phyloP scores from a whole-genome alignment of 2,888 invertebrate genomes.

The Tyria jacobaeae region DNA sequence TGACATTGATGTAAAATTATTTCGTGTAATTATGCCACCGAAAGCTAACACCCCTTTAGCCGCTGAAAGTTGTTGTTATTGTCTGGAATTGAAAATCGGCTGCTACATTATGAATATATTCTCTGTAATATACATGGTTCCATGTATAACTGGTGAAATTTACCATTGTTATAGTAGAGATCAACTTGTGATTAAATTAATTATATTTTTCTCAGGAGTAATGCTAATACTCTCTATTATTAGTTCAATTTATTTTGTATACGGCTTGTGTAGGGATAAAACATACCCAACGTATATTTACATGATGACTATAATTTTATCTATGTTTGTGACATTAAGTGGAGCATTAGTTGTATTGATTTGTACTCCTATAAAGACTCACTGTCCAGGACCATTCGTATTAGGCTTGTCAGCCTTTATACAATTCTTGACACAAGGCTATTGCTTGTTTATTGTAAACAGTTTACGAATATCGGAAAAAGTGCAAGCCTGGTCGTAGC shows the following conservation, averaged over 20 bases:
- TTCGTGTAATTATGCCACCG: neutral
- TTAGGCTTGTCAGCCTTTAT: neutral
- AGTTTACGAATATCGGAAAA: neutral
- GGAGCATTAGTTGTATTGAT: neutral
- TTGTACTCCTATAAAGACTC: neutral
- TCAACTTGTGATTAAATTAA: neutral
- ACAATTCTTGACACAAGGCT: neutral
- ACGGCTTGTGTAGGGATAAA: neutral
- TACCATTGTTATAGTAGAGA: slow-evolving; percentile 2
- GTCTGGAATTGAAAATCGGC: slow-evolving; percentile 16
- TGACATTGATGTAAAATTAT: neutral
- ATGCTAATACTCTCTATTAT: neutral
- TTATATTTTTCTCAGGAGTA: slow-evolving; percentile 1
- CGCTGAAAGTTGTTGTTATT: slow-evolving; percentile 9
- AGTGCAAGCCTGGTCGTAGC: neutral
- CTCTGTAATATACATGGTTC: slow-evolving; percentile 39
- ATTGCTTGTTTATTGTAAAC: slow-evolving; percentile 7
- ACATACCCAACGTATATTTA: neutral
- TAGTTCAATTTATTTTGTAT: slow-evolving; percentile 3
- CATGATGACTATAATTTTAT: neutral
- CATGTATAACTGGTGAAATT: slow-evolving; percentile 9
- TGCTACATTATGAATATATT: slow-evolving; percentile 59
- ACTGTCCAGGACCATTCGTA: neutral
- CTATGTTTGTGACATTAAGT: neutral
- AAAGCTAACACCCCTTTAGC: neutral